A percentile compares a stretch with the other conserved stretches of the same genome.
Evolutionary conservation across 2,113 vertebrate species (phyloP).

Genomic region (Nymphicus hollandicus): DNA sequence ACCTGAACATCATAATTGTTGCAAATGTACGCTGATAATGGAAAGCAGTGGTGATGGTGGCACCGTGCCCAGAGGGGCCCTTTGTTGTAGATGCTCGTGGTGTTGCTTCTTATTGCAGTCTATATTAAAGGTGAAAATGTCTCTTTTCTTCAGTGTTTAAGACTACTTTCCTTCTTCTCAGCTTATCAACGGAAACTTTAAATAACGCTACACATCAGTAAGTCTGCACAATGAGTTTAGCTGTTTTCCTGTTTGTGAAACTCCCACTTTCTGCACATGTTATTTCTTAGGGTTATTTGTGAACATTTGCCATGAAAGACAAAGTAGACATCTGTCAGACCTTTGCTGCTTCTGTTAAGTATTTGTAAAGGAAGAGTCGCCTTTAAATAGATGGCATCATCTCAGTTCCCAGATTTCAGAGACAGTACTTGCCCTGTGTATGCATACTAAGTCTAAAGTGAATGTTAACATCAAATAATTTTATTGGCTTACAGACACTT

Average conservation of each 20-base stretch:
- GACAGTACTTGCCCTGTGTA: not conserved
- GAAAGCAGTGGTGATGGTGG: not conserved
- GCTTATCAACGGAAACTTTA: not conserved
- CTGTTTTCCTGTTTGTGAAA: not conserved
- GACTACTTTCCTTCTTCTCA: not conserved
- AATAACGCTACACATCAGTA: not conserved
- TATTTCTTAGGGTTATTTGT: not conserved
- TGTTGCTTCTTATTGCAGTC: not conserved
- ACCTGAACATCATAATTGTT: not conserved
- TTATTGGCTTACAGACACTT: not conserved
- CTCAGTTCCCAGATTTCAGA: not conserved
- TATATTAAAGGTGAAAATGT: not conserved
- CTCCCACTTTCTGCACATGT: not conserved
- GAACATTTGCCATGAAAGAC: not conserved
- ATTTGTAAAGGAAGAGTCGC: not conserved
- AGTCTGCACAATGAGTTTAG: not conserved
- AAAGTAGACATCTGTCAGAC: not conserved
- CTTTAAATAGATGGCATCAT: not conserved
- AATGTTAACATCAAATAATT: not conserved
- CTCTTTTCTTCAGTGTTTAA: not conserved
- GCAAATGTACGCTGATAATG: not conserved
- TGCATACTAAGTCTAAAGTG: not conserved
- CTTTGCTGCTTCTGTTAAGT: not conserved
- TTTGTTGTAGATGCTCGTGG: not conserved
- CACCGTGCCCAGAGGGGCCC: not conserved